Evolutionary conservation across 1,140 invertebrate genomes (phyloP), one percentile per base, ranked within the genome.

Genomic region (Philopotamus ludificatus): DNA sequence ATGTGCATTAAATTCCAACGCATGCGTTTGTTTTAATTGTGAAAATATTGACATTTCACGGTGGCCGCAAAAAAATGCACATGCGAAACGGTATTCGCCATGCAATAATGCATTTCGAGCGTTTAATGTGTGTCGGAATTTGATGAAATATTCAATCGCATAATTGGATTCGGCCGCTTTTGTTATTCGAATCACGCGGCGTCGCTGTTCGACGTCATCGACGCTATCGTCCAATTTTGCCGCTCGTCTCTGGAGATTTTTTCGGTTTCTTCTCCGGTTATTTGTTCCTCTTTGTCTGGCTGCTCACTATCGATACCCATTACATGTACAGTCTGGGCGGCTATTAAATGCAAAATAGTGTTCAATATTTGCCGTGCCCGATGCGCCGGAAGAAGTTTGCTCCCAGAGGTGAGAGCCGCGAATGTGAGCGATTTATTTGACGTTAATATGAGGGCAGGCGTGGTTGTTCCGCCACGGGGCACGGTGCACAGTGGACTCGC

Each of bases 1-100:
- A 34, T 18, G 51, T 54, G 28, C 51, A 25, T 54, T 34, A 51
- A 22, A n/a, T n/a, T n/a, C 49, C 15, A 25, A 10, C 9, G 16
- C 49, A 10, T 51, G 21, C 15, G 51, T 54, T 18, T 15, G 51
- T 54, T 34, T 16, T 54, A 54, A 54, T 54, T 54, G 51, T 34
- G 28, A 34, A 25, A 54, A 15, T 54, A 20, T 54, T 54, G 28
- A 15, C 51, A 16, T 28, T 54, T n/a, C 3, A 34, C 7, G n/a
- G 15, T 20, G 51, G 23, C 25, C 10, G n/a, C 26, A n/a, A n/a
- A n/a, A n/a, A n/a, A n/a, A n/a, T n/a, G n/a, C n/a, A n/a, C n/a
- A n/a, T n/a, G n/a, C n/a, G n/a, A n/a, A n/a, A n/a, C n/a, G n/a
- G n/a, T n/a, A n/a, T n/a, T n/a, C n/a, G n/a, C n/a, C n/a, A n/a